A percentile compares a stretch with the other conserved stretches of the same genome.
Conservation (phyloP, 92 coral and sea anemone species). For the Micromussa lordhowensis region DNA sequence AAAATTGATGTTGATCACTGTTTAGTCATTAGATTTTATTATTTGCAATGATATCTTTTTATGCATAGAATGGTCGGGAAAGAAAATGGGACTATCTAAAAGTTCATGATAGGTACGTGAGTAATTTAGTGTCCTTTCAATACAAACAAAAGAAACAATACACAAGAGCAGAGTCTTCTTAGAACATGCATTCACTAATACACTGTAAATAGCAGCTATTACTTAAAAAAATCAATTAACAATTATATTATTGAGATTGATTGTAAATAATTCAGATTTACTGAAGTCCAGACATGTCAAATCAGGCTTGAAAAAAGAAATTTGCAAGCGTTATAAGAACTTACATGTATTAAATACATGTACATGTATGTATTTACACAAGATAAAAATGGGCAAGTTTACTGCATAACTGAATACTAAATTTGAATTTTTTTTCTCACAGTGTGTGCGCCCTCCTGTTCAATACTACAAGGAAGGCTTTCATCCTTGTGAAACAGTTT, state of each 20-base stretch:
- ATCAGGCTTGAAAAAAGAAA: too few relatives aligned
- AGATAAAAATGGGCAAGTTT: neutral
- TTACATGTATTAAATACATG: neutral
- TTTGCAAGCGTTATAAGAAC: too few relatives aligned
- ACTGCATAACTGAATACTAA: neutral
- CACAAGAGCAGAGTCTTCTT: neutral
- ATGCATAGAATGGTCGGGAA: constrained; percentile 68
- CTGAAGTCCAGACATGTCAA: neutral
- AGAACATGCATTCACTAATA: neutral
- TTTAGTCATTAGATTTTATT: neutral
- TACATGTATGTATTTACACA: too few relatives aligned
- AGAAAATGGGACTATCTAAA: constrained; percentile 84
- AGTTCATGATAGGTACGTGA: constrained; percentile 79
- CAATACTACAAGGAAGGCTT: constrained; percentile 92
- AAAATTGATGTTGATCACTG: neutral
- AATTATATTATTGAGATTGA: neutral
- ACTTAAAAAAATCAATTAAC: neutral
- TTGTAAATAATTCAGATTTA: neutral
- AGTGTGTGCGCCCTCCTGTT: constrained; percentile 83
- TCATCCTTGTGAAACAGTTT: constrained; percentile 94
- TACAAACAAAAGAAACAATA: too few relatives aligned
- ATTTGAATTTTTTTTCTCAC: neutral
- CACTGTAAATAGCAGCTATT: neutral
- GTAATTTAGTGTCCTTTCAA: neutral
- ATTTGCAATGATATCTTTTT: constrained; percentile 1